These are phyloP conservation scores for Lycophotia porphyrea DNA, from an alignment of 2,888 invertebrate genomes.

Conservation along the genomic window DNA sequence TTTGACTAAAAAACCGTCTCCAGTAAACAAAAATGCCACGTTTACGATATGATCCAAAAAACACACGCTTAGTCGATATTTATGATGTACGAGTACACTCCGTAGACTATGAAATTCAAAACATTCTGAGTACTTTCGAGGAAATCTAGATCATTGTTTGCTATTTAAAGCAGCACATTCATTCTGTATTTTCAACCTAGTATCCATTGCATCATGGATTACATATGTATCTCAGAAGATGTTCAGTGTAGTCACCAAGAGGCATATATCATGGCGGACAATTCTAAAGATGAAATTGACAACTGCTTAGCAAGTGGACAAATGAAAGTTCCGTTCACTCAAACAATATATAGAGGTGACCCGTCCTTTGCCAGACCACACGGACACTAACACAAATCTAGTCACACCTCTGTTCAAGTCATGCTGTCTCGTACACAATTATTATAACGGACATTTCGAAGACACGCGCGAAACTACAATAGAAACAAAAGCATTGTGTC, in stretches of 20 bases:
- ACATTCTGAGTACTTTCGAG: neutral
- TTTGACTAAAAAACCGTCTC: neutral
- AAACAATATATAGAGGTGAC: constrained; percentile 8
- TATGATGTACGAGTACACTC: neutral
- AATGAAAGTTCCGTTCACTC: constrained; percentile 32
- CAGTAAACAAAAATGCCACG: neutral
- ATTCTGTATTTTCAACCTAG: neutral
- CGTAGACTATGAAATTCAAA: neutral
- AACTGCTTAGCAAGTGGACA: neutral
- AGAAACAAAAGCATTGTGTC: constrained; percentile 76
- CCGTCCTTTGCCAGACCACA: constrained; percentile 50
- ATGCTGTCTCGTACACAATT: constrained; percentile 60
- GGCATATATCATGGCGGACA: neutral
- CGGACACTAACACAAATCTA: constrained; percentile 12
- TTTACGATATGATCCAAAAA: neutral
- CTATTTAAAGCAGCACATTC: neutral
- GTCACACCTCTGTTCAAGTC: constrained; percentile 20
- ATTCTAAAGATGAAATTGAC: neutral
- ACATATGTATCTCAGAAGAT: neutral
- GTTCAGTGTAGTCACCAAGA: too few relatives aligned
- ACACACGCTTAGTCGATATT: neutral
- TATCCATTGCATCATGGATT: neutral
- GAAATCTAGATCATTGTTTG: neutral
- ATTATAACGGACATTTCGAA: constrained; percentile 75
- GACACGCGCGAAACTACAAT: constrained; percentile 80